Percentiles rank a stretch among this genome's conserved stretches.
Conservation (phyloP, 2,797 vertebrate species). For the Mormyrus hasselquistii region DNA sequence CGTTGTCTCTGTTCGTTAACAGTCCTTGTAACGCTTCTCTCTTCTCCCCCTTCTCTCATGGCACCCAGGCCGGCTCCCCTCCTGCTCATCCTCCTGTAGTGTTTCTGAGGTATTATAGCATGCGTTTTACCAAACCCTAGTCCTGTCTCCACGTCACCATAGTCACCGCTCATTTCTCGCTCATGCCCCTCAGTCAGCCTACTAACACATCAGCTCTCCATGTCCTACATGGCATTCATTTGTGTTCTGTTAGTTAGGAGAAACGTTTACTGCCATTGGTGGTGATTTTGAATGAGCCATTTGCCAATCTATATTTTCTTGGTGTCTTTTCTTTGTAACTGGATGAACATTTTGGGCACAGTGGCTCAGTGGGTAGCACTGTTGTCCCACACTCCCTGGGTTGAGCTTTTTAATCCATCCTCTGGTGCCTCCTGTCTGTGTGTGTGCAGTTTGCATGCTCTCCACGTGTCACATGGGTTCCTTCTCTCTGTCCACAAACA, state of each 20-base stretch:
- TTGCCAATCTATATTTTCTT: not conserved
- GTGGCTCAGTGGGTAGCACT: not conserved
- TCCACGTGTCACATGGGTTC: not conserved
- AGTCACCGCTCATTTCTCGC: constrained; percentile 49
- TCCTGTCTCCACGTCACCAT: constrained; percentile 50
- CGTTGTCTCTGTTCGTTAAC: constrained; percentile 50
- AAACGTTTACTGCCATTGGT: not conserved
- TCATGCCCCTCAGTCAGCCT: constrained; percentile 26
- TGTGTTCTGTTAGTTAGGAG: not conserved
- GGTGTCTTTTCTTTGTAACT: not conserved
- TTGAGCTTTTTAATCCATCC: not conserved
- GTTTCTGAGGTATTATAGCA: constrained; percentile 99
- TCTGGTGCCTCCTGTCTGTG: not conserved
- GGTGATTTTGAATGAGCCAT: not conserved
- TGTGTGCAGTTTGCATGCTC: not conserved
- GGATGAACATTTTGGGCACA: not conserved
- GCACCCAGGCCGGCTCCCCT: constrained; percentile 98
- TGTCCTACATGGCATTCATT: not conserved
- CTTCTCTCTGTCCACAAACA: not conserved
- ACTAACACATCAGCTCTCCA: constrained; percentile 21
- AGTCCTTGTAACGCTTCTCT: constrained; percentile 84
- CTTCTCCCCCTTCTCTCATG: constrained; percentile 77
- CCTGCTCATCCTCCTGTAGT: constrained; percentile 99
- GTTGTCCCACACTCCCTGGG: not conserved
- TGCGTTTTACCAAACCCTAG: constrained; percentile 73